Percentiles rank a stretch among this genome's conserved stretches.
Evolutionary conservation across 2,113 vertebrate genomes (phyloP).

Genomic region (Protobothrops flavoviridis): DNA sequence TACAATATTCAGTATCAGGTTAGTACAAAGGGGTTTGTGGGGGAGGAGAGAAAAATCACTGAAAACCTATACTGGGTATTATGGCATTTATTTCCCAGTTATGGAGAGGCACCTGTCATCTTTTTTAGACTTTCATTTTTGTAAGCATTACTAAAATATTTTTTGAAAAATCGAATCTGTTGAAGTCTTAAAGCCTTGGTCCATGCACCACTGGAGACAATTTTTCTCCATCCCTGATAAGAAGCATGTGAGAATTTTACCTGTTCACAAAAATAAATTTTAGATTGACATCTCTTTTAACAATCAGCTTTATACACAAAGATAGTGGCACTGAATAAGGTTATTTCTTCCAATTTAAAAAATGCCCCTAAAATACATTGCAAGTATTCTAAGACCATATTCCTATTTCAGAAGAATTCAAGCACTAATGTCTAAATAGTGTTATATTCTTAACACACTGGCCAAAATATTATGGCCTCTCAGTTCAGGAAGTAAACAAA

Average conservation of each 20-base stretch:
- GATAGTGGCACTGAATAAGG: constrained; percentile 32
- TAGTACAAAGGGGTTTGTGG: background rate
- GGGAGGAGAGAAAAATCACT: background rate
- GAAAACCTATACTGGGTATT: background rate
- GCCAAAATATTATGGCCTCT: constrained; percentile 52
- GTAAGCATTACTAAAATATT: background rate
- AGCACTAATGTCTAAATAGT: constrained; percentile 55
- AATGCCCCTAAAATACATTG: constrained; percentile 40
- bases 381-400: constrained; percentile 26
- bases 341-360: constrained; percentile 42
- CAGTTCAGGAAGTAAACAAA: constrained; percentile 73
- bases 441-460: constrained; percentile 59
- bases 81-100: background rate
- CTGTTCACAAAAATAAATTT: constrained; percentile 11
- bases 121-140: background rate
- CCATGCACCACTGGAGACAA: background rate
- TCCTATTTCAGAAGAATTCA: constrained; percentile 31
- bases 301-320: constrained; percentile 7
- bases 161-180: background rate
- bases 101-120: background rate
- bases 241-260: constrained; percentile 44
- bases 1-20: background rate
- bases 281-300: constrained; percentile 1
- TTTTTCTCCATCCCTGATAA: constrained; percentile 8
- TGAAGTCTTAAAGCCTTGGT: background rate